These are phyloP conservation scores for Cataglyphis altisquamis DNA, from an alignment of 2,888 invertebrate species.

Conservation along the genomic window DNA sequence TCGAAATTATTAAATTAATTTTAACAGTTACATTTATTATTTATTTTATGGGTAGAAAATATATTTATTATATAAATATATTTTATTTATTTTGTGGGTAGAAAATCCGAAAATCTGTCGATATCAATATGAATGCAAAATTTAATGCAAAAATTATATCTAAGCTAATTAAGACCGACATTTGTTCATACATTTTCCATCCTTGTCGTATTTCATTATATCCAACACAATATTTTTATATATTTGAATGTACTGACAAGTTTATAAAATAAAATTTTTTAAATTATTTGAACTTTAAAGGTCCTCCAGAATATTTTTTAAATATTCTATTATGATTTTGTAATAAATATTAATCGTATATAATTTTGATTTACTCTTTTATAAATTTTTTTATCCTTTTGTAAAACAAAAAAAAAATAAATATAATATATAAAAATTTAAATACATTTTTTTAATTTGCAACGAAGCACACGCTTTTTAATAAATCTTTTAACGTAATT, in stretches of 20 bases:
- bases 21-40: constrained; percentile 7
- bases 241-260: neutral
- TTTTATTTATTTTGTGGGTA: neutral
- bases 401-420: neutral
- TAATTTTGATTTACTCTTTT: too few relatives aligned
- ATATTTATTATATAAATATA: too few relatives aligned
- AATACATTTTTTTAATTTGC: neutral
- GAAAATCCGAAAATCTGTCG: neutral
- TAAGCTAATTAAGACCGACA: neutral
- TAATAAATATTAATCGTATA: neutral
- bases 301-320: neutral
- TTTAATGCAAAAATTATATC: constrained; percentile 4
- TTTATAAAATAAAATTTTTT: constrained; percentile 4
- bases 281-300: neutral
- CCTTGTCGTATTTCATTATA: constrained; percentile 4
- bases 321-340: constrained; percentile 7
- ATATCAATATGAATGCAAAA: neutral
- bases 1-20: constrained; percentile 18
- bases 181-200: constrained; percentile 21
- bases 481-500: constrained; percentile 2
- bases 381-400: neutral
- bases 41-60: neutral
- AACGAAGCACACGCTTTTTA: neutral
- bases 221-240: neutral
- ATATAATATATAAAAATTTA: neutral